These are phyloP conservation scores for Gnathonemus echidnorhynchus DNA, from an alignment of 2,113 vertebrate species.

Conservation along the genomic window DNA sequence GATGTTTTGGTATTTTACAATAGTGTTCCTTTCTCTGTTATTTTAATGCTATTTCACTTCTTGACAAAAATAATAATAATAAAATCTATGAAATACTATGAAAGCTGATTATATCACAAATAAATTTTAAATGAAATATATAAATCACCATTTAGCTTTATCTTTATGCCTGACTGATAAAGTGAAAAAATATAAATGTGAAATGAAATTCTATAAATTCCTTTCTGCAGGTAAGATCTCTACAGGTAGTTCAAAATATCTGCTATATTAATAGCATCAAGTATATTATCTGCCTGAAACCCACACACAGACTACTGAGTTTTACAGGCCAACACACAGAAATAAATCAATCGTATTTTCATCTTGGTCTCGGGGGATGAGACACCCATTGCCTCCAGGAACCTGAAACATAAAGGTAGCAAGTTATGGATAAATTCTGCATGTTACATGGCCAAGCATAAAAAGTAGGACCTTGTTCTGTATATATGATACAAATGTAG, in stretches of 20 bases:
- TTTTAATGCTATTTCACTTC: background rate
- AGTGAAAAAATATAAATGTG: background rate
- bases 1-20: background rate
- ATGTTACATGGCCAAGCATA: background rate
- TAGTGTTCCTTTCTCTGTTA: background rate
- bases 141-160: background rate
- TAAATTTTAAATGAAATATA: background rate
- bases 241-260: background rate
- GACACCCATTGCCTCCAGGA: constrained; percentile 54
- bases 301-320: constrained; percentile 29
- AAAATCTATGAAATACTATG: background rate
- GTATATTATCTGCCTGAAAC: background rate
- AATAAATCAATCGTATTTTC: constrained; percentile 38
- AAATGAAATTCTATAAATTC: background rate
- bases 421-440: background rate
- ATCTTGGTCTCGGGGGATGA: constrained; percentile 49
- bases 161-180: background rate
- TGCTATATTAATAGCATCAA: background rate
- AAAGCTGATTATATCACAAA: background rate
- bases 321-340: constrained; percentile 55
- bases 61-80: background rate
- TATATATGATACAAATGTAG: background rate
- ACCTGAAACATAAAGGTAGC: constrained; percentile 37
- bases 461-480: background rate
- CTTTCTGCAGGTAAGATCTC: background rate